Base-by-base conservation (phyloP, 2,888 invertebrate genomes). In the Petrophora chlorosata region DNA sequence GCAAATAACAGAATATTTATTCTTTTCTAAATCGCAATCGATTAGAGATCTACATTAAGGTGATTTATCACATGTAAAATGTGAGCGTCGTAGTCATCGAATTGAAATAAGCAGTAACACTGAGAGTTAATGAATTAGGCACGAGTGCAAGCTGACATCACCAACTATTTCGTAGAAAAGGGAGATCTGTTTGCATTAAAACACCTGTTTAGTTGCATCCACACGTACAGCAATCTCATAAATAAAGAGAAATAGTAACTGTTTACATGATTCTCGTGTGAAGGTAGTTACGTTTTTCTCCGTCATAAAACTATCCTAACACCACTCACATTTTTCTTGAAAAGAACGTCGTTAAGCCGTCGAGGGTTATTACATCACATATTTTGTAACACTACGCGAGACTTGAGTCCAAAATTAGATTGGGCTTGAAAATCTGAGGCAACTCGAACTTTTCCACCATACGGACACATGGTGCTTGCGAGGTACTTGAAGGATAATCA, bases 301-400 rank as follows among this genome's bases (percentile, higher is more conserved):
- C 35, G 23, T 39, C 36, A 32, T 36, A 49, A 59, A 41, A 45
- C 44, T 59, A 29, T 60, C 60, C 60, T 56, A 48, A 35, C 56
- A 54, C 53, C 61, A 75, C 72, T 70, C 64, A 67, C 72, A 59
- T 55, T 70, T 66, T 63, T 61, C 63, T 57, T 63, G 67, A 75
- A 73, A 73, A 73, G 64, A 65, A 63, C 69, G 67, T 67, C 67
- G 65, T 69, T 62, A 73, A 75, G 55, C 62, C 65, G 60, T 59
- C 65, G 66, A 52, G 43, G 44, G 70, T 67, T 77, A 82, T 85
- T 85, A 83, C 81, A 84, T 85, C 84, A 86, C 83, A 79, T 76
- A 82, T 82, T 80, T 80, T 81, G 82, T 83, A 79, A 83, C 79
- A 80, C 76, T 70, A 79, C 74, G 70, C 80, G 73, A 65, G 62